Conservation (phyloP, 1,140 invertebrate genomes). For the Platyscapa corneri region DNA sequence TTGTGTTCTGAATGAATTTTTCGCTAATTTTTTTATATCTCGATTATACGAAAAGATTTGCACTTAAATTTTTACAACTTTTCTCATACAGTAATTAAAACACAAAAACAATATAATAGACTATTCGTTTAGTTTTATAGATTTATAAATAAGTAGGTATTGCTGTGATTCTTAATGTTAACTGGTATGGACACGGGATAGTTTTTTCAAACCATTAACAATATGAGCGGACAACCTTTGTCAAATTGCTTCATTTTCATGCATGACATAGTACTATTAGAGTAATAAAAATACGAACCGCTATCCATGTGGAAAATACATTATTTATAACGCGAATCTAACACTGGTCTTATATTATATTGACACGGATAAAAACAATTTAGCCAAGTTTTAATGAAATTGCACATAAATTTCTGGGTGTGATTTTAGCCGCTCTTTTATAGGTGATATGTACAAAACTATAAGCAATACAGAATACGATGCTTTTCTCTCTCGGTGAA, state of each 20-base stretch:
- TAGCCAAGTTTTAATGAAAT: constrained; percentile 18
- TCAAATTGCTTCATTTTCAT: constrained; percentile 20
- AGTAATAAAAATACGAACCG: not conserved
- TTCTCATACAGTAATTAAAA: not conserved
- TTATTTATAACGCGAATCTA: constrained; percentile 14
- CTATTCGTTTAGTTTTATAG: not conserved
- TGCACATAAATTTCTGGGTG: not conserved
- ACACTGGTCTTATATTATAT: not conserved
- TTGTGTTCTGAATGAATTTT: not conserved
- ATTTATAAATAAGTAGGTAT: not conserved
- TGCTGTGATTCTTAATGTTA: not conserved
- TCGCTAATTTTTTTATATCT: too few species aligned
- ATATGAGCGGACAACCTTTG: not conserved
- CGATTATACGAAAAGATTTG: too few species aligned
- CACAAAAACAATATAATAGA: not conserved
- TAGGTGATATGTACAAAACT: not conserved
- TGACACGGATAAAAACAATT: constrained; percentile 1
- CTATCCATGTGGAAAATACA: not conserved
- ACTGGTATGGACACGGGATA: not conserved
- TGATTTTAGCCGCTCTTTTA: not conserved
- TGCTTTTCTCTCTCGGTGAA: not conserved
- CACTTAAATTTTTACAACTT: too few species aligned
- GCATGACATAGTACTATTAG: not conserved
- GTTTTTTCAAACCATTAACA: not conserved
- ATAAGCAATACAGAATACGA: not conserved